phyloP scores from a whole-genome alignment of 2,797 vertebrate species.

The Acanthurus leucopareius region DNA sequence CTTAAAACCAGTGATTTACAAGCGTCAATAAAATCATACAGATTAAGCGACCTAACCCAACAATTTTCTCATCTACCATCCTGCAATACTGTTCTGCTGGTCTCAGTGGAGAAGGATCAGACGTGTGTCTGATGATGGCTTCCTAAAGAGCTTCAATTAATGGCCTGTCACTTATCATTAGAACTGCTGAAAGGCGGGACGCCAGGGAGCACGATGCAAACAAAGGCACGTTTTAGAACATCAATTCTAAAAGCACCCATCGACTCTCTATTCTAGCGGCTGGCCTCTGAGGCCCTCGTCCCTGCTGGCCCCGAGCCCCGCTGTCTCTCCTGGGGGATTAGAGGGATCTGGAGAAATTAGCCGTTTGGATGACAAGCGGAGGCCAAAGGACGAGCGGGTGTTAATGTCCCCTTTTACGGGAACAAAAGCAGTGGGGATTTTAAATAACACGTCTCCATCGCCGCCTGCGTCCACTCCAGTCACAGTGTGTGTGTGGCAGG shows the following conservation, averaged over 20 bases:
- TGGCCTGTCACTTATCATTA: slow-evolving; percentile 90
- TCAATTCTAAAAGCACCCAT: slow-evolving; percentile 85
- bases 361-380: slow-evolving; percentile 93
- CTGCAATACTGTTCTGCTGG: slow-evolving; percentile 55
- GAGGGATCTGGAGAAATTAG: slow-evolving; percentile 91
- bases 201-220: slow-evolving; percentile 88
- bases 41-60: slow-evolving; percentile 67
- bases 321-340: slow-evolving; percentile 94
- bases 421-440: slow-evolving; percentile 92
- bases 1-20: slow-evolving; percentile 57
- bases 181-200: slow-evolving; percentile 80
- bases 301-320: slow-evolving; percentile 89
- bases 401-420: slow-evolving; percentile 93
- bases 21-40: slow-evolving; percentile 68
- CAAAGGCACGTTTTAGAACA: slow-evolving; percentile 91
- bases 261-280: slow-evolving; percentile 74
- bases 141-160: slow-evolving; percentile 90
- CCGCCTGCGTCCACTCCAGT: slow-evolving; percentile 90
- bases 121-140: slow-evolving; percentile 90
- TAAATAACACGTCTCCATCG: slow-evolving; percentile 96
- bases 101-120: slow-evolving; percentile 82
- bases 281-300: slow-evolving; percentile 88
- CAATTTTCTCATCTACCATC: slow-evolving; percentile 67
- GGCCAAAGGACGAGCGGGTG: slow-evolving; percentile 91
- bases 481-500: slow-evolving; percentile 81